A percentile compares a stretch with the other conserved stretches of the same genome.
Conservation (phyloP, 35 echinoderm and acorn worm species). For the Lytechinus variegatus region DNA sequence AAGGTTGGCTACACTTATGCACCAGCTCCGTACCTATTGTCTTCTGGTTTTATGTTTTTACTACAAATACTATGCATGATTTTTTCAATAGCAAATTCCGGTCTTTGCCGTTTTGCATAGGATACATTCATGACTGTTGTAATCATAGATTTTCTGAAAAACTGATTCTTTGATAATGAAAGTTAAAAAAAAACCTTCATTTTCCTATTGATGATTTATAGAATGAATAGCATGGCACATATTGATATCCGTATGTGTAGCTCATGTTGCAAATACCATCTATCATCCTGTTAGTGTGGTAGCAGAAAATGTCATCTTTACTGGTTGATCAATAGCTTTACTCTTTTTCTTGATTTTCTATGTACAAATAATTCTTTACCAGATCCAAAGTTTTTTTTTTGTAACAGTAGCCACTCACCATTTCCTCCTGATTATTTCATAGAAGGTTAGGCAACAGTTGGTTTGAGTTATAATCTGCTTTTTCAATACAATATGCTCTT, state of each 20-base stretch:
- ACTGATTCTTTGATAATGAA: too few relatives aligned
- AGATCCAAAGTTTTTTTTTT: not conserved
- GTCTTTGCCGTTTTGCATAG: not conserved
- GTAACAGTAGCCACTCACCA: not conserved
- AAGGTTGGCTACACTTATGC: not conserved
- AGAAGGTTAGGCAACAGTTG: not conserved
- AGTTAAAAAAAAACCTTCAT: too few relatives aligned
- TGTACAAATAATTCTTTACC: not conserved
- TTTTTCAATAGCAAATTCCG: not conserved
- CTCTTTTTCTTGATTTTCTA: too few relatives aligned
- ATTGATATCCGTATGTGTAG: too few relatives aligned
- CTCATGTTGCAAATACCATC: too few relatives aligned
- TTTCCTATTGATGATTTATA: too few relatives aligned
- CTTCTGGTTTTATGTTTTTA: not conserved
- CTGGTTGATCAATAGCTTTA: too few relatives aligned
- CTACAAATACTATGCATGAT: not conserved
- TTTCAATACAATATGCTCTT: not conserved
- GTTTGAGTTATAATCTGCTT: not conserved
- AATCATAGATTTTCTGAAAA: too few relatives aligned
- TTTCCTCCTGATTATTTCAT: not conserved
- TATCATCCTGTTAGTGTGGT: too few relatives aligned
- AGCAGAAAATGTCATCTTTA: too few relatives aligned
- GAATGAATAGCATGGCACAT: too few relatives aligned
- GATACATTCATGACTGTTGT: not conserved
- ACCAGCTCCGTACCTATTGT: not conserved